Evolutionary conservation across 2,797 vertebrate species (phyloP).

Genomic region (Nasua narica): DNA sequence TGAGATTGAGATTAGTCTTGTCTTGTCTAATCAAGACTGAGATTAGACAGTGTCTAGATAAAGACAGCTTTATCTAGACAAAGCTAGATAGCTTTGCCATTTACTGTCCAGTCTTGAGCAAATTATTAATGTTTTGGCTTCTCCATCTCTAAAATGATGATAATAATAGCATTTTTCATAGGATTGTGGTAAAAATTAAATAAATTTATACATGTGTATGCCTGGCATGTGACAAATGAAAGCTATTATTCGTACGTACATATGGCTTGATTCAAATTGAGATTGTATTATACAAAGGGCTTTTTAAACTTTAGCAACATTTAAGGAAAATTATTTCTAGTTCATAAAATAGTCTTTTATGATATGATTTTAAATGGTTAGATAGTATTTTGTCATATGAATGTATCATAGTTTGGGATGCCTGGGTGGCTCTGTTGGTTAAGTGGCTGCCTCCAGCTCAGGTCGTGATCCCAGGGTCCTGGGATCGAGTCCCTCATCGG

Average conservation of each 20-base stretch:
- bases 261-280: not conserved
- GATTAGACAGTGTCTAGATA: too few species aligned
- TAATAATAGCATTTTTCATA: not conserved
- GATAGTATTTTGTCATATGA: not conserved
- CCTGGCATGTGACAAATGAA: not conserved
- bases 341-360: not conserved
- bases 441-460: too few species aligned
- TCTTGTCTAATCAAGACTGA: too few species aligned
- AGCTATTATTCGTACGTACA: not conserved
- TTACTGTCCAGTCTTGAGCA: not conserved
- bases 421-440: too few species aligned
- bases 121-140: conserved; percentile 5
- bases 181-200: not conserved
- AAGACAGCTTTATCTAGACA: too few species aligned
- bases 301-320: not conserved
- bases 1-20: too few species aligned
- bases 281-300: not conserved
- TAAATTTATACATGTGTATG: not conserved
- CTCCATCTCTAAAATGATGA: not conserved
- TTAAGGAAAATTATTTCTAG: conserved; percentile 2
- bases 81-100: not conserved
- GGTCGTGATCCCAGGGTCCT: too few species aligned
- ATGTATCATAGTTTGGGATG: not conserved
- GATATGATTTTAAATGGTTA: not conserved
- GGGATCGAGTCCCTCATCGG: too few species aligned